Evolutionary conservation across 1,140 invertebrate genomes (phyloP), one percentile per base, ranked within the genome.

Genomic region (Adoxophyes honmai): DNA sequence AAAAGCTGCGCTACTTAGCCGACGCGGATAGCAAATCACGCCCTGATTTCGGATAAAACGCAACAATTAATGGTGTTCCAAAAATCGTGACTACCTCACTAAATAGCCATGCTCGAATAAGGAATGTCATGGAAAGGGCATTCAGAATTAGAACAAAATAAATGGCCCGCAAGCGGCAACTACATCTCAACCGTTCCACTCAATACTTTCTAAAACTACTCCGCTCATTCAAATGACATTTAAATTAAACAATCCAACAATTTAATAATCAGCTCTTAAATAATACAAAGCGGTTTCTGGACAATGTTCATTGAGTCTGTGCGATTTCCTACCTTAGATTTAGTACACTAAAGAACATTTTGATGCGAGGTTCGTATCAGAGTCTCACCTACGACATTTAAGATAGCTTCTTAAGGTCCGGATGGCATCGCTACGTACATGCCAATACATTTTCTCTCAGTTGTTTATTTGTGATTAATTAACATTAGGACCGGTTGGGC

Each of bases 191-290:
- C 59, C 53, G 64, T 52, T 57, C 64, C 57, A 68, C 67, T 67
- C 70, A 69, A 70, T 65, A 73, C 70, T 73, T 73, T 73, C 70
- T 70, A 70, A 73, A 73, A 69, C 62, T 67, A 62, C 62, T 58
- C 62, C 70, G 64, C 62, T 73, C 70, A 67, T 64, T 69, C 64
- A 64, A 61, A 60, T 58, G 54, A 61, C 65, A 73, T 69, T 72
- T 68, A 72, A 72, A 69, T 62, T 62, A 62, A 48, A 48, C 42
- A 48, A 48, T 72, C 65, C 67, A 62, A 67, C 60, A 68, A 64
- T 66, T 66, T 65, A 65, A 59, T 69, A 60, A 62, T 48, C 42
- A 48, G 42, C 42, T 48, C 42, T 48, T 48, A 48, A 44, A 44
- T 42, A 42, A 42, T 44, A 39, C 16, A 9, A 48, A 9, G 42